These are phyloP conservation scores for Sipha maydis DNA, from an alignment of 2,888 invertebrate species.

Conservation along the genomic window DNA sequence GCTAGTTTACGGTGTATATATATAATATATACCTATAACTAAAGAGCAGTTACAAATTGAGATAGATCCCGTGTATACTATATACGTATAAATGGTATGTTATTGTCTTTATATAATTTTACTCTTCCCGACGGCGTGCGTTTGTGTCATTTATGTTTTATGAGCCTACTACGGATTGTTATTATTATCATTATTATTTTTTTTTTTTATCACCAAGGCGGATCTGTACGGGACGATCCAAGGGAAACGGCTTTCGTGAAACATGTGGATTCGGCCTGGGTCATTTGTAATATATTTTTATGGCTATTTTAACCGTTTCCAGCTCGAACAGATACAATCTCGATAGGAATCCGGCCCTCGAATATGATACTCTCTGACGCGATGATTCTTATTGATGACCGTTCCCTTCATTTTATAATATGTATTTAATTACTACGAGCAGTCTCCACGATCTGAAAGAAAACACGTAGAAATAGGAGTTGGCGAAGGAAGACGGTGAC, in stretches of 20 bases:
- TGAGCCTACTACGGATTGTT: conserved; percentile 5
- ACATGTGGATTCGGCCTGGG: conserved; percentile 11
- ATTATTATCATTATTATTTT: not conserved
- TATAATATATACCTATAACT: not conserved
- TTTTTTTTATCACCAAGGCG: conserved; percentile 24
- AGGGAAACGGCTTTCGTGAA: conserved; percentile 36
- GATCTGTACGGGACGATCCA: conserved; percentile 26
- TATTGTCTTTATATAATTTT: conserved; percentile 33
- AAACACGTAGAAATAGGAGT: too few species aligned
- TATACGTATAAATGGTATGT: not conserved
- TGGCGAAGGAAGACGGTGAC: too few species aligned
- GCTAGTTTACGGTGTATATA: not conserved
- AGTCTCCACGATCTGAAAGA: not conserved
- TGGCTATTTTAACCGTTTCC: conserved; percentile 40
- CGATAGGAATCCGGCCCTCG: conserved; percentile 36
- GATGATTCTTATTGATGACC: not conserved
- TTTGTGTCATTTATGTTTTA: conserved; percentile 52
- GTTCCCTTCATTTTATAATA: not conserved
- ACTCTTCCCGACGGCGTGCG: conserved; percentile 22
- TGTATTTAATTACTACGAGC: not conserved
- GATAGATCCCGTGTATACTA: conserved; percentile 1
- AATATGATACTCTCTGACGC: not conserved
- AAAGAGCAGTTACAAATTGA: conserved; percentile 35
- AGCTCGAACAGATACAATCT: conserved; percentile 32
- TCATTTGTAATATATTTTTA: conserved; percentile 44